Percentiles rank a stretch among this genome's conserved stretches.
phyloP scores from a whole-genome alignment of 92 coral and sea anemone species.

The Porites evermanni region DNA sequence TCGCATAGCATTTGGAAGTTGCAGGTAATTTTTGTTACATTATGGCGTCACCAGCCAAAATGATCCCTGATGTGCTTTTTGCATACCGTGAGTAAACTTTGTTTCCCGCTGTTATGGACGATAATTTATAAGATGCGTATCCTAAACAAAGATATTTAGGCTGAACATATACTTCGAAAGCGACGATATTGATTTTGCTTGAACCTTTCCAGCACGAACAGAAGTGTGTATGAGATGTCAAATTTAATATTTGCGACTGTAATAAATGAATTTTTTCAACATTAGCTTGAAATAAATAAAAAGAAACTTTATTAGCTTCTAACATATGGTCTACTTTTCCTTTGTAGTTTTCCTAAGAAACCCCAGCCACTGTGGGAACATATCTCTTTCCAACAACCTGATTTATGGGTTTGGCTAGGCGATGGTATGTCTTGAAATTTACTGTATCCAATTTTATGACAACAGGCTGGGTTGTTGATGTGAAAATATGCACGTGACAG shows the following conservation, averaged over 20 bases:
- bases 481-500: too few species aligned
- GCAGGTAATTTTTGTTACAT: constrained; percentile 74
- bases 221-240: too few species aligned
- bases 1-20: constrained; percentile 95
- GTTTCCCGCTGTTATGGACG: background rate
- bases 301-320: background rate
- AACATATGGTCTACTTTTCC: background rate
- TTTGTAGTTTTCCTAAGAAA: constrained; percentile 58
- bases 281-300: too few species aligned
- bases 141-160: background rate
- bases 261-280: too few species aligned
- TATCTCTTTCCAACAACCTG: constrained; percentile 78
- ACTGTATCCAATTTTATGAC: background rate
- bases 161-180: background rate
- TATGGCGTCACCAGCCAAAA: constrained; percentile 30
- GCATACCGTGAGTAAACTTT: background rate
- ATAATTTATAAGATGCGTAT: background rate
- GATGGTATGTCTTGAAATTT: constrained; percentile 74
- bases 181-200: background rate
- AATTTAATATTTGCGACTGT: too few species aligned
- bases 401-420: constrained; percentile 97
- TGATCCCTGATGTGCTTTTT: background rate
- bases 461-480: too few species aligned
- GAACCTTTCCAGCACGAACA: background rate
- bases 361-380: constrained; percentile 90